Evolutionary conservation across 92 coral and sea anemone genomes (phyloP), one percentile per base, ranked within the genome.

Genomic region (Virgularia gustaviana): DNA sequence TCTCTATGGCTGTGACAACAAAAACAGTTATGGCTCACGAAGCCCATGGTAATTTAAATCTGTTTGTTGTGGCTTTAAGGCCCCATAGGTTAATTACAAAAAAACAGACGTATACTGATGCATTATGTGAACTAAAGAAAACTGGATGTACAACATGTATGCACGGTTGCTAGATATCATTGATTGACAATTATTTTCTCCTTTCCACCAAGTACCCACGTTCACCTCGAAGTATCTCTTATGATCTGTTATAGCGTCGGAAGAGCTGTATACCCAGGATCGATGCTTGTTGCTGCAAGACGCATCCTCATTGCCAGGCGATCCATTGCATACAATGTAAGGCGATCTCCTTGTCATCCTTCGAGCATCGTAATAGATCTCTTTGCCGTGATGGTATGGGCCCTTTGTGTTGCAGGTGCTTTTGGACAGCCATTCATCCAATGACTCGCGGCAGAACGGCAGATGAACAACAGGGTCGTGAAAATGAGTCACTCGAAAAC

Each of bases 331-430:
- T 42, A 23, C 42, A 63, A 65, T 65, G 64, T 65, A 78, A 22
- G 70, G 31, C 32, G 82, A 78, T 9, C 27, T n/a, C 33, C 33
- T 66, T 9, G 76, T 37, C 82, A 77, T 77, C 25, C 10, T 34
- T 37, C 66, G 66, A 22, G 18, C 33, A 18, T 35, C 39, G 20
- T 77, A 77, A 38, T 23, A 77, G 25, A 77, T 65, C 32, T 77
- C 82, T 28, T 57, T 77, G 36, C 82, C 82, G 82, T 77, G 82
- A 37, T 77, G 82, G 54, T 77, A 77, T 28, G 75, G 82, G 37
- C 64, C 75, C 33, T 56, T 57, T 2, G 44, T 0, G 13, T 47
- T 23, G 62, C 15, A 58, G 57, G 31, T 1, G n/a, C n/a, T n/a
- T n/a, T n/a, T n/a, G n/a, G n/a, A n/a, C n/a, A n/a, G n/a, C n/a